Evolutionary conservation across 2,113 vertebrate species (phyloP), one percentile per base, ranked within the genome.

Genomic region (Chaetops frenatus): DNA sequence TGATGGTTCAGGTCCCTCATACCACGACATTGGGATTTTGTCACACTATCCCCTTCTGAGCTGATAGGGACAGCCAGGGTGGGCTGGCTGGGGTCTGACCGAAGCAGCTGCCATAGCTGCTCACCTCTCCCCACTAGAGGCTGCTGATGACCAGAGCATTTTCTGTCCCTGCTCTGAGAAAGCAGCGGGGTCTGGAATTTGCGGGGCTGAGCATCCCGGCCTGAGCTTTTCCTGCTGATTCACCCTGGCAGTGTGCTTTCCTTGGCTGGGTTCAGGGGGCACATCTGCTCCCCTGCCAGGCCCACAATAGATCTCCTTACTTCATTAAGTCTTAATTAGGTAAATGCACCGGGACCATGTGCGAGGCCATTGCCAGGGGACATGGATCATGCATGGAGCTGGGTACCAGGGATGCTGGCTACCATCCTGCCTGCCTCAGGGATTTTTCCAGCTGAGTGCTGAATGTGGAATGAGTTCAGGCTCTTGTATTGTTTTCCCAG

Each of bases 41-140:
- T 42, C 2, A 2, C 28, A 35, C 9, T 3, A 4, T 12, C 17
- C n/a, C 31, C 2, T 10, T n/a, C 44, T 54, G 57, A 53, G 45
- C 25, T 47, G 70, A 3, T 24, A n/a, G 58, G 57, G 17, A 25
- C 40, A 57, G 51, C 13, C 36, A 19, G 69, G 47, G 38, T 62
- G 80, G 53, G 82, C 69, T 90, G 31, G 1, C 25, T 38, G 38
- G 38, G 81, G 24, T 57, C 60, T 4, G 0, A 17, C 31, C 0
- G 1, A 53, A 70, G 56, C 12, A 4, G 24, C n/a, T 5, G 3
- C 10, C 31, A 24, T 2, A 0, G 28, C 72, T 85, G n/a, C 7
- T 15, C 11, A 15, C 12, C 17, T 90, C 66, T 94, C 77, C 86
- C 96, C 95, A 10, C 95, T 97, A 95, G 94, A 95, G 95, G 96